Conservation (phyloP, 2,113 vertebrate species). For the Triplophysa rosa region DNA sequence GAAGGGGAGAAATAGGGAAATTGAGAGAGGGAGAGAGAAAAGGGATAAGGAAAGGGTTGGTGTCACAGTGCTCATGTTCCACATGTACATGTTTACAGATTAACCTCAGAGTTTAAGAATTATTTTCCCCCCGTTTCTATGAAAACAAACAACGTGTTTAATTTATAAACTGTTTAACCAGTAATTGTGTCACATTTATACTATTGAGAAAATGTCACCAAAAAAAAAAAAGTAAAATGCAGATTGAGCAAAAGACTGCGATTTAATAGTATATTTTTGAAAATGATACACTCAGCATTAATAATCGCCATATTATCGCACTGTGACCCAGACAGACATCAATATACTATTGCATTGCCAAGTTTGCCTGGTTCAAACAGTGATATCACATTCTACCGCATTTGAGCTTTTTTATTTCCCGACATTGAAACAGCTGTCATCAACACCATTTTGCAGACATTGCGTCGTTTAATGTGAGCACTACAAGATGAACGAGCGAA, state of each 20-base stretch:
- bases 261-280: too few relatives aligned
- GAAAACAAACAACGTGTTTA: too few relatives aligned
- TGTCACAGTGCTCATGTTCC: not conserved
- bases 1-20: conserved; percentile 36
- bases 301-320: too few relatives aligned
- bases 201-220: too few relatives aligned
- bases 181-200: too few relatives aligned
- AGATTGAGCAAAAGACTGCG: too few relatives aligned
- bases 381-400: not conserved
- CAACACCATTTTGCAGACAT: not conserved
- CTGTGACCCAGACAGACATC: too few relatives aligned
- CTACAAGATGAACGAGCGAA: conserved; percentile 49
- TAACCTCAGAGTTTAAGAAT: conserved; percentile 5
- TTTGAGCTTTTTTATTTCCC: not conserved
- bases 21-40: not conserved
- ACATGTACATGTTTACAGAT: not conserved
- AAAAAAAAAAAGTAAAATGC: too few relatives aligned
- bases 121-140: not conserved
- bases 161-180: too few relatives aligned
- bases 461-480: not conserved
- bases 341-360: not conserved
- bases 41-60: not conserved
- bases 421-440: not conserved
- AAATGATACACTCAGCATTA: too few relatives aligned
- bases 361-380: too few relatives aligned